Evolutionary conservation across 2,113 vertebrate genomes (phyloP).

Genomic region (Fregetta grallaria): DNA sequence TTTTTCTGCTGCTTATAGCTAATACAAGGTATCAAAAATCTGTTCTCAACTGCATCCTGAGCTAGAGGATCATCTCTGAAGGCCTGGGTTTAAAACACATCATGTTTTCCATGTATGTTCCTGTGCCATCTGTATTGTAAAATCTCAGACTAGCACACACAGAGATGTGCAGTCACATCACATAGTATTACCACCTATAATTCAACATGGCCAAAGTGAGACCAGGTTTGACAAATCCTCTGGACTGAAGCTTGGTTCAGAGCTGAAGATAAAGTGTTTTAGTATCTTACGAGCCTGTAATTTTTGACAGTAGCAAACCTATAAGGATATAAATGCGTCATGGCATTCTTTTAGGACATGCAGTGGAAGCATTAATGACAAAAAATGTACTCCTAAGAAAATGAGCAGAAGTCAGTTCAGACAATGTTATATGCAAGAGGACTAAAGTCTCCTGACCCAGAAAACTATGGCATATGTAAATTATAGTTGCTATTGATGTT

Average conservation of each 20-base stretch:
- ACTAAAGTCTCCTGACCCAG: not conserved
- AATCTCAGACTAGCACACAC: not conserved
- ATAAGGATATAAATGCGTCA: not conserved
- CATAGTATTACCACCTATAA: not conserved
- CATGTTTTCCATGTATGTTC: not conserved
- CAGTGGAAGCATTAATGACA: not conserved
- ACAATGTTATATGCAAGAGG: not conserved
- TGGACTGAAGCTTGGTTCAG: not conserved
- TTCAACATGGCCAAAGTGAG: not conserved
- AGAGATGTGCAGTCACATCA: not conserved
- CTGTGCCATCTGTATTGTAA: not conserved
- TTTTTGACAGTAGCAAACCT: conserved; percentile 20
- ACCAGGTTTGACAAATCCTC: conserved; percentile 3
- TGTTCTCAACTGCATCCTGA: not conserved
- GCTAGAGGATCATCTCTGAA: not conserved
- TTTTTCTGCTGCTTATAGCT: not conserved
- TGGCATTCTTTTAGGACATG: not conserved
- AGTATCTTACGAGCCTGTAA: not conserved
- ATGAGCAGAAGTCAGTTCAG: not conserved
- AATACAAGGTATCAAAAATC: not conserved
- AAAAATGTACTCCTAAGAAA: not conserved
- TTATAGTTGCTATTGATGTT: not conserved
- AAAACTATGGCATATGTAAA: not conserved
- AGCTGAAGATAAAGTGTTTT: conserved; percentile 24
- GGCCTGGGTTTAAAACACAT: not conserved